Conservation (phyloP, 2,113 vertebrate species). For the Oreochromis niloticus region DNA sequence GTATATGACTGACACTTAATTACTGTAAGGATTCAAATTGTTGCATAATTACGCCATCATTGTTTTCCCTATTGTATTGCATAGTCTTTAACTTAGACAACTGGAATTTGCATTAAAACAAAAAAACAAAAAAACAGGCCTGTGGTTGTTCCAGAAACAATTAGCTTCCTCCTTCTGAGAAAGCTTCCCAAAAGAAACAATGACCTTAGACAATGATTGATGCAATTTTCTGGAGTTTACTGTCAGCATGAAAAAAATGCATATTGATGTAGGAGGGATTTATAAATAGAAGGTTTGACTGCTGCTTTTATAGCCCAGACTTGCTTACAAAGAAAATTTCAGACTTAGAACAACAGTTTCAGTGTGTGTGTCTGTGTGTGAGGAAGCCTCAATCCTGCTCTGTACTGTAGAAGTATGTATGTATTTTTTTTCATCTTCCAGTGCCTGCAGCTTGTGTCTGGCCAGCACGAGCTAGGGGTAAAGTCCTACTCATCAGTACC, state of each 20-base stretch:
- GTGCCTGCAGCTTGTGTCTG: constrained; percentile 34
- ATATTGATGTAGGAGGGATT: constrained; percentile 21
- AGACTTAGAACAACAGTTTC: constrained; percentile 22
- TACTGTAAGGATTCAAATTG: background rate
- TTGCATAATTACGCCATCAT: constrained; percentile 1
- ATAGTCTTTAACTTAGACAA: background rate
- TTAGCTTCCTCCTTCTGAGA: background rate
- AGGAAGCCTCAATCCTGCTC: constrained; percentile 10
- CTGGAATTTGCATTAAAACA: constrained; percentile 13
- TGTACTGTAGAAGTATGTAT: constrained; percentile 6
- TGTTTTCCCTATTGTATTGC: background rate
- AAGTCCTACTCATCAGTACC: constrained; percentile 53
- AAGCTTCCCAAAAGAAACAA: constrained; percentile 25
- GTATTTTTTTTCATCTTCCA: constrained; percentile 7
- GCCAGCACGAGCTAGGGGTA: constrained; percentile 33
- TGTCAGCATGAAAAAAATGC: constrained; percentile 22
- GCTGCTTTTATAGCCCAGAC: background rate
- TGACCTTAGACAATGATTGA: constrained; percentile 16
- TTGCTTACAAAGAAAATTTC: constrained; percentile 23
- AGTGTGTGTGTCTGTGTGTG: constrained; percentile 25
- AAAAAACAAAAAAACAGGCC: background rate
- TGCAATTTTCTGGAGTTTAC: constrained; percentile 18
- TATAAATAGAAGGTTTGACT: constrained; percentile 21
- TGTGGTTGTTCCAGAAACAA: background rate
- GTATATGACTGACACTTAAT: constrained; percentile 5